These are phyloP conservation scores for Scaptomyza parva DNA, from an alignment of 2,888 invertebrate species.

Conservation along the genomic window DNA sequence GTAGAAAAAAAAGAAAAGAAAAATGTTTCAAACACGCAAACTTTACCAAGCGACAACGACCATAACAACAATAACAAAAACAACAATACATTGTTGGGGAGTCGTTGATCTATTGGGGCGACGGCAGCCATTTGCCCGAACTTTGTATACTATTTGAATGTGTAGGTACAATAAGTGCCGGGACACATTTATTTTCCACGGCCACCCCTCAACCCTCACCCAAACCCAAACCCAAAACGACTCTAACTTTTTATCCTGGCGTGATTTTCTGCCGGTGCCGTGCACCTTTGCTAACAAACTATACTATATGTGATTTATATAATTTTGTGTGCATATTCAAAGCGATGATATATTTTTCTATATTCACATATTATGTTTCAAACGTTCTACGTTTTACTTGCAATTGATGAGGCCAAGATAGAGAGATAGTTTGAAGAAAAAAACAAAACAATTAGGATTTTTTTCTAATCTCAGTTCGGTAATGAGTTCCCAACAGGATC, in stretches of 20 bases:
- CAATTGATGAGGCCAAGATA: too few relatives aligned
- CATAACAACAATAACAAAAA: conserved; percentile 26
- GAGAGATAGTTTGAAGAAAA: too few relatives aligned
- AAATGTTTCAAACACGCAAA: conserved; percentile 72
- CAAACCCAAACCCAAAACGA: background rate
- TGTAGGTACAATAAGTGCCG: conserved; percentile 69
- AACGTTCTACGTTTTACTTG: too few relatives aligned
- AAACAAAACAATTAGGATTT: too few relatives aligned
- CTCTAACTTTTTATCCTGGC: conserved; percentile 26
- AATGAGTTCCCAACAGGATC: too few relatives aligned
- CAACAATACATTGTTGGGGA: conserved; percentile 38
- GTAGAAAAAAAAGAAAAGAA: conserved; percentile 4
- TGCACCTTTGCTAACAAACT: conserved; percentile 9
- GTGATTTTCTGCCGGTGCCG: conserved; percentile 24
- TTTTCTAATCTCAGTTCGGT: too few relatives aligned
- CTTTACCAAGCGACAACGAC: conserved; percentile 57
- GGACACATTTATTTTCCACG: conserved; percentile 57
- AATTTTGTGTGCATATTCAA: conserved; percentile 9
- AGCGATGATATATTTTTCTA: conserved; percentile 15
- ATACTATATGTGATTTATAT: conserved; percentile 30
- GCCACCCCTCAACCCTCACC: conserved; percentile 1
- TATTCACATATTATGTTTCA: conserved; percentile 3
- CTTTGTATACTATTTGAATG: conserved; percentile 34
- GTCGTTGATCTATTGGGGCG: conserved; percentile 69
- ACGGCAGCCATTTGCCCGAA: conserved; percentile 55